phyloP scores from a whole-genome alignment of 2,113 vertebrate species.

The Phrynocephalus versicolor region DNA sequence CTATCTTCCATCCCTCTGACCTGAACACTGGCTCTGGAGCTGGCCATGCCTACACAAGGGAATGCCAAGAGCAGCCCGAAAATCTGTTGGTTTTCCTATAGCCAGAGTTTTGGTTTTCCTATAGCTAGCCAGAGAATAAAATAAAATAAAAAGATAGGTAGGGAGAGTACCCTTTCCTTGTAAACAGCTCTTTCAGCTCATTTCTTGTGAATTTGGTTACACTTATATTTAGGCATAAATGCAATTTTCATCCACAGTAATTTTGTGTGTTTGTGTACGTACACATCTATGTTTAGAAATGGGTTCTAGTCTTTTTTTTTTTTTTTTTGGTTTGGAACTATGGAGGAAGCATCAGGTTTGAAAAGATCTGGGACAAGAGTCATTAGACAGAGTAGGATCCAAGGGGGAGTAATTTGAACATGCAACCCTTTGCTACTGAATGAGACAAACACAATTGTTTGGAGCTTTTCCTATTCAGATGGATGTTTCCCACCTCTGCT shows the following conservation, averaged over 20 bases:
- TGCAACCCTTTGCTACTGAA: too few relatives aligned
- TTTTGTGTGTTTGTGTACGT: background rate
- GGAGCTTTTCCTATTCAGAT: too few relatives aligned
- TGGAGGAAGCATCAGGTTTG: too few relatives aligned
- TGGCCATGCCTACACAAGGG: background rate
- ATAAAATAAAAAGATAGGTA: background rate
- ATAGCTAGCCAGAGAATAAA: too few relatives aligned
- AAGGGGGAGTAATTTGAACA: too few relatives aligned
- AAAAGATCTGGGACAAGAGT: too few relatives aligned
- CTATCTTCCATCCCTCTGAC: background rate
- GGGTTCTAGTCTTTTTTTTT: too few relatives aligned
- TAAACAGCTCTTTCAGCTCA: background rate
- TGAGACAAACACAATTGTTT: too few relatives aligned
- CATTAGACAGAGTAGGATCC: too few relatives aligned
- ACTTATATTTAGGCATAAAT: background rate
- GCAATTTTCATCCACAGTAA: background rate
- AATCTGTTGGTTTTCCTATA: background rate
- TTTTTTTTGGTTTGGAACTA: background rate
- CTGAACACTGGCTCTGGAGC: background rate
- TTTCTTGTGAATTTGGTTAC: background rate
- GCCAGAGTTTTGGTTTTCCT: constrained; percentile 1
- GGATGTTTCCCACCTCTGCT: background rate
- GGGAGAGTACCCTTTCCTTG: background rate
- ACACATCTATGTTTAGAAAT: background rate
- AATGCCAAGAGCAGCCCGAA: background rate